These are phyloP conservation scores for Adoxophyes honmai DNA, from an alignment of 1,140 invertebrate genomes.

Conservation along the genomic window DNA sequence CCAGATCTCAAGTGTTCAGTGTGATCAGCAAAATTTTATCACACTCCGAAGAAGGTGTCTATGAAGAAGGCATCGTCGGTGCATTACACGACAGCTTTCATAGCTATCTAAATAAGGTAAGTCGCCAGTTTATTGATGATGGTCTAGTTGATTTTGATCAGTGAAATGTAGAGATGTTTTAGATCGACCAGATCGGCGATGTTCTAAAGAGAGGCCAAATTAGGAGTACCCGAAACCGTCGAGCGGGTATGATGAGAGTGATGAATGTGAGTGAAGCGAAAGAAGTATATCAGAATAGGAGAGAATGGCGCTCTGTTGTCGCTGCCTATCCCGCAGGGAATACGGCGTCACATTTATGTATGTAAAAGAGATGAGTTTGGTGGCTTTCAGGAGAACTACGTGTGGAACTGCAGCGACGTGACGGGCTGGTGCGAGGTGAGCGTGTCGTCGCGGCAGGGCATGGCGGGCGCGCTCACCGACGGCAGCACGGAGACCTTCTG, in stretches of 20 bases:
- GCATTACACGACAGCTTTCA: constrained; percentile 58
- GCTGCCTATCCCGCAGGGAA: no score
- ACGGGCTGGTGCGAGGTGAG: constrained; percentile 88
- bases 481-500: constrained; percentile 98
- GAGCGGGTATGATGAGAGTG: no score
- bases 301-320: no score
- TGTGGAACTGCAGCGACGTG: constrained; percentile 74
- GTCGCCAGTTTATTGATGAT: background rate
- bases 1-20: constrained; percentile 93
- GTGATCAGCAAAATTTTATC: constrained; percentile 98
- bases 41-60: constrained; percentile 89
- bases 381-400: constrained; percentile 39
- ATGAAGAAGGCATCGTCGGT: constrained; percentile 78
- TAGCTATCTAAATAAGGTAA: constrained; percentile 52
- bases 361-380: no score
- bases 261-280: no score
- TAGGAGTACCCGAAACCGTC: no score
- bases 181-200: no score
- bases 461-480: constrained; percentile 95
- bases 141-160: no score
- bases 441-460: constrained; percentile 94
- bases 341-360: no score
- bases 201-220: no score
- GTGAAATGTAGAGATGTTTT: no score
- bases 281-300: no score